phyloP scores from a whole-genome alignment of 2,113 vertebrate genomes.

The Sinocyclocheilus rhinocerous region DNA sequence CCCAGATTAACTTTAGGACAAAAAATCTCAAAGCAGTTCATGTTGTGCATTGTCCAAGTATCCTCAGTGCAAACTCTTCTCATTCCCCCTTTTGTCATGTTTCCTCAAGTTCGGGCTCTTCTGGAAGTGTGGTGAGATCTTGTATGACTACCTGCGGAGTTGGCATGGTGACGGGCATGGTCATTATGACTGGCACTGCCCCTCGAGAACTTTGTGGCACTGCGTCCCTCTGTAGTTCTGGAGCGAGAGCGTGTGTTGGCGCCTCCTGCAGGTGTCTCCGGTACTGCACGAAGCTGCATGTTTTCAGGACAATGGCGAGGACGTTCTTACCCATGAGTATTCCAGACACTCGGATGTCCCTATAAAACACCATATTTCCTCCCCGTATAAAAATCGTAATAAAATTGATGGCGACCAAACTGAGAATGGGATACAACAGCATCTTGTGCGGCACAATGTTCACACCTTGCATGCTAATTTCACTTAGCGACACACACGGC shows the following conservation, averaged over 20 bases:
- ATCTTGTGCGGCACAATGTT: slow-evolving; percentile 65
- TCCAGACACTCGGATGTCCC: slow-evolving; percentile 60
- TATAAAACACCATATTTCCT: slow-evolving; percentile 61
- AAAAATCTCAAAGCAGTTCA: not conserved
- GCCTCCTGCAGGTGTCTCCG: slow-evolving; percentile 44
- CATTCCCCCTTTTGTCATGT: slow-evolving; percentile 45
- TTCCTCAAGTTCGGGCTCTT: slow-evolving; percentile 42
- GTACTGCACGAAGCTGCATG: slow-evolving; percentile 61
- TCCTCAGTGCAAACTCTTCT: not conserved
- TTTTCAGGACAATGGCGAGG: slow-evolving; percentile 59
- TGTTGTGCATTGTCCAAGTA: not conserved
- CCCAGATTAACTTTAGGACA: not conserved
- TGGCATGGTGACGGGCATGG: slow-evolving; percentile 17
- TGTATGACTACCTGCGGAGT: slow-evolving; percentile 42
- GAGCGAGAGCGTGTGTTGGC: not conserved
- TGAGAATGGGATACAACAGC: slow-evolving; percentile 65
- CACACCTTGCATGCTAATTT: slow-evolving; percentile 66
- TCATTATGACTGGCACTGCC: slow-evolving; percentile 18
- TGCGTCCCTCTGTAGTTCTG: slow-evolving; percentile 53
- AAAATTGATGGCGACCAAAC: slow-evolving; percentile 62
- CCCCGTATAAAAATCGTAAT: slow-evolving; percentile 61
- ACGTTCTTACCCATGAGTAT: slow-evolving; percentile 65
- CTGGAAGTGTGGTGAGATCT: slow-evolving; percentile 50
- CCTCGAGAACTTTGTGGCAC: slow-evolving; percentile 22
- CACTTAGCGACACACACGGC: slow-evolving; percentile 64